phyloP scores from a whole-genome alignment of 2,797 vertebrate genomes.

The Scolopax bukidnonensis region DNA sequence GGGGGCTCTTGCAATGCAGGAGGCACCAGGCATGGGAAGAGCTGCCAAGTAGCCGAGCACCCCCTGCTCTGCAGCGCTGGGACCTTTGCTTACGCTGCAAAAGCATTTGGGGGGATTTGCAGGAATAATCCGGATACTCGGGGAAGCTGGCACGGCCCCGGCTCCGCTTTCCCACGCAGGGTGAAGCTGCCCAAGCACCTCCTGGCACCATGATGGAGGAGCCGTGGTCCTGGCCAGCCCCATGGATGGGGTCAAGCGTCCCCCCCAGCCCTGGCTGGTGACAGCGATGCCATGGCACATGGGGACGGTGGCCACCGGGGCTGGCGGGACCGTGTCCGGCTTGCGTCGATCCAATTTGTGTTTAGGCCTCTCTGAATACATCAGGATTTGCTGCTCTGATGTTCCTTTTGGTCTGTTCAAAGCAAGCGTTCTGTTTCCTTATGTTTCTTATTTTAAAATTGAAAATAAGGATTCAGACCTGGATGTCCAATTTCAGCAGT shows the following conservation, averaged over 20 bases:
- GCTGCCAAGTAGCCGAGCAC: background rate
- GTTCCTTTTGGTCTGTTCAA: background rate
- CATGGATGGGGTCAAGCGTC: fast-evolving
- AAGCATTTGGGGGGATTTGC: background rate
- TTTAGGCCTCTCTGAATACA: background rate
- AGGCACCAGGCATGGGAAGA: background rate
- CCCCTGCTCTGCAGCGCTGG: background rate
- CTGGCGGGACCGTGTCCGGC: fast-evolving
- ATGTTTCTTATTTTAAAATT: background rate
- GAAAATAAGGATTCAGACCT: background rate
- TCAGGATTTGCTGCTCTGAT: too few relatives aligned
- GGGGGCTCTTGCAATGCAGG: background rate
- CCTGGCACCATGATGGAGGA: fast-evolving
- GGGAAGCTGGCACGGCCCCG: background rate
- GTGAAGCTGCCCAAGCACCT: background rate
- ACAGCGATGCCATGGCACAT: fast-evolving
- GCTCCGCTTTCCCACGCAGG: fast-evolving
- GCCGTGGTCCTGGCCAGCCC: background rate
- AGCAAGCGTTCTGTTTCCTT: background rate
- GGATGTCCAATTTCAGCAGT: background rate
- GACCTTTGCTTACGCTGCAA: background rate
- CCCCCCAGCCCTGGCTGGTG: too few relatives aligned
- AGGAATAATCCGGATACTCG: background rate
- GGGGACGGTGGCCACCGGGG: fast-evolving
- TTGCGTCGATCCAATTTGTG: fast-evolving